Evolutionary conservation across 1,140 invertebrate genomes (phyloP).

Genomic region (Pteromalus puparum): DNA sequence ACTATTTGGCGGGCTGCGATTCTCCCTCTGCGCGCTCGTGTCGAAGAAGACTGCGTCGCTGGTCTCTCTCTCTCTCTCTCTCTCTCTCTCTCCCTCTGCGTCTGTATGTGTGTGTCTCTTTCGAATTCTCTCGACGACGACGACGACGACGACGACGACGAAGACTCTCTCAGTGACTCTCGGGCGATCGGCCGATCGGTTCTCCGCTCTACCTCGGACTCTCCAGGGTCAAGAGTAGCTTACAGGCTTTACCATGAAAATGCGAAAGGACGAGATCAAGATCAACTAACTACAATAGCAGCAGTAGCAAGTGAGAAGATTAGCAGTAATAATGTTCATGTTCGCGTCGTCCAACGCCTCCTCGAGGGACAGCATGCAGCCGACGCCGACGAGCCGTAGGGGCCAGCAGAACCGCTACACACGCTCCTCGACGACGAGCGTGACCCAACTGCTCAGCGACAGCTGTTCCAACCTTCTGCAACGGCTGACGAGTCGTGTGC

Average conservation of each 20-base stretch:
- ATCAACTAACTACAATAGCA: conserved; percentile 23
- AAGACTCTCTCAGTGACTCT: conserved; percentile 38
- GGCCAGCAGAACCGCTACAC: conserved; percentile 77
- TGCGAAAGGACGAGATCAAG: conserved; percentile 49
- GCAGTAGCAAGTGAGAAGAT: conserved; percentile 11
- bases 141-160: neutral
- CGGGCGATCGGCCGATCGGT: conserved; percentile 41
- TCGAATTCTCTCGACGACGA: conserved; percentile 27
- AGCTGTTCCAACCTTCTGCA: conserved; percentile 90
- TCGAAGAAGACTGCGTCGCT: conserved; percentile 71
- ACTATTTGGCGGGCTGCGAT: conserved; percentile 66
- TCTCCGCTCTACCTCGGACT: conserved; percentile 22
- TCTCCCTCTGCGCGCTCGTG: conserved; percentile 61
- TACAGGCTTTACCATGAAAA: conserved; percentile 36
- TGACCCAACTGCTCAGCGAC: conserved; percentile 88
- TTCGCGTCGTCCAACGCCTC: conserved; percentile 18
- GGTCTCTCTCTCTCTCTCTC: conserved; percentile 26
- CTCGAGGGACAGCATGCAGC: conserved; percentile 57
- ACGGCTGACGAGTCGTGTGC: conserved; percentile 81
- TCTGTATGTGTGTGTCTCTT: neutral
- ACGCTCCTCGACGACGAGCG: conserved; percentile 86
- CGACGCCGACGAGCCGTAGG: conserved; percentile 63
- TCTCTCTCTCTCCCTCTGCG: neutral
- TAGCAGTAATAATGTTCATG: conserved; percentile 46
- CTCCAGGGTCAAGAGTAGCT: conserved; percentile 23